Evolutionary conservation across 1,140 invertebrate genomes (phyloP).

Genomic region (Ceratosolen fusciceps): DNA sequence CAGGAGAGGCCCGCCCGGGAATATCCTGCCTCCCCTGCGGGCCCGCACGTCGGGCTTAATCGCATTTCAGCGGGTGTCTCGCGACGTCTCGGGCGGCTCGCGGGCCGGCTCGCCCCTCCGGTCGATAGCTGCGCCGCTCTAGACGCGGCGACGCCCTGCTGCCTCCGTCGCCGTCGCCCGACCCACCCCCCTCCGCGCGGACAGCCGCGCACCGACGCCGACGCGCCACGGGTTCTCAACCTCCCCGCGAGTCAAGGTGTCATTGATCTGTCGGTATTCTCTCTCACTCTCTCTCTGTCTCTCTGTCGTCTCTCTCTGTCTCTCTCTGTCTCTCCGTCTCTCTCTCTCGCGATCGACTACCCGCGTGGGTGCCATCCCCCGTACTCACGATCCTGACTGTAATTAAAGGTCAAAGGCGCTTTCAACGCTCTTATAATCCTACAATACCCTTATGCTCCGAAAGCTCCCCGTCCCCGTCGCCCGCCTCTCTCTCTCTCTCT

Average conservation of each 20-base stretch:
- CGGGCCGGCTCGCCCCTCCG: conserved; percentile 45
- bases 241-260: conserved; percentile 48
- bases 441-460: too few relatives aligned
- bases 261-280: conserved; percentile 47
- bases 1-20: neutral
- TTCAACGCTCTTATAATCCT: too few relatives aligned
- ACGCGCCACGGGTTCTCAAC: conserved; percentile 66
- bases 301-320: too few relatives aligned
- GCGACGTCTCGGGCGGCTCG: conserved; percentile 15
- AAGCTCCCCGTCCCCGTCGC: too few relatives aligned
- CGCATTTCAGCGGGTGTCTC: conserved; percentile 21
- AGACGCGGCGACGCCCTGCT: conserved; percentile 71
- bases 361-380: too few relatives aligned
- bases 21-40: too few relatives aligned
- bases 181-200: neutral
- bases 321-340: neutral
- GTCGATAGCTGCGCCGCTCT: conserved; percentile 70
- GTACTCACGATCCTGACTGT: too few relatives aligned
- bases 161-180: conserved; percentile 30
- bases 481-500: neutral
- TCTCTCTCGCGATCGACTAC: too few relatives aligned
- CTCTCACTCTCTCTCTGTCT: neutral
- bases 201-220: conserved; percentile 47
- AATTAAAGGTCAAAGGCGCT: too few relatives aligned
- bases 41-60: conserved; percentile 15